Percentiles rank a stretch among this genome's conserved stretches.
phyloP scores from a whole-genome alignment of 2,888 invertebrate species.

The Daptonema setosum region DNA sequence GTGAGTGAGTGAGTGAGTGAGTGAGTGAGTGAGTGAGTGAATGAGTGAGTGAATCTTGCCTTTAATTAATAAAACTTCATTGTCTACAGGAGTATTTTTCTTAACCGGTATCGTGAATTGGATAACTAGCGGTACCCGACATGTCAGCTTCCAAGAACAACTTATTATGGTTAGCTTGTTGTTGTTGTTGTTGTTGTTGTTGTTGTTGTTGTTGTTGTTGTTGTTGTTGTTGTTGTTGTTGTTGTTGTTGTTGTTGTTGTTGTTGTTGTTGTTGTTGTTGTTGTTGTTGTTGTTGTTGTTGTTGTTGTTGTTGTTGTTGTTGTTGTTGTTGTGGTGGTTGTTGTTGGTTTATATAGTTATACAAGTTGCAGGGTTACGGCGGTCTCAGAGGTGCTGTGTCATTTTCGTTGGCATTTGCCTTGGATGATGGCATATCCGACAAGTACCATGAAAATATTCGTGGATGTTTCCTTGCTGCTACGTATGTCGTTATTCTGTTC shows the following conservation, averaged over 20 bases:
- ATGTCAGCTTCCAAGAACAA: constrained; percentile 35
- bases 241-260: too few species aligned
- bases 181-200: too few species aligned
- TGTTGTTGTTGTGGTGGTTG: too few species aligned
- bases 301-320: too few species aligned
- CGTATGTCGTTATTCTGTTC: constrained; percentile 31
- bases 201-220: too few species aligned
- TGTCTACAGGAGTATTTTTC: constrained; percentile 31
- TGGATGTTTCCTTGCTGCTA: constrained; percentile 31
- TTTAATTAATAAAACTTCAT: constrained; percentile 6
- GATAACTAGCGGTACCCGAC: constrained; percentile 28
- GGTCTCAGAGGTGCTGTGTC: constrained; percentile 39
- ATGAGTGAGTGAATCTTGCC: too few species aligned
- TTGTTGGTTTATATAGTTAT: constrained; percentile 4
- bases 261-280: too few species aligned
- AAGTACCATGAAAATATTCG: constrained; percentile 21
- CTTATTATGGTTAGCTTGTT: constrained; percentile 33
- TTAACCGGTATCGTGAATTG: constrained; percentile 34
- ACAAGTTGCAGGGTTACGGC: constrained; percentile 38
- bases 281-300: too few species aligned
- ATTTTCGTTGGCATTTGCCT: constrained; percentile 37
- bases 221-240: too few species aligned
- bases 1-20: too few species aligned
- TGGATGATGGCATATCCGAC: constrained; percentile 21
- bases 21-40: too few species aligned